Base-by-base conservation (phyloP, 2,113 vertebrate genomes). In the Coryphaenoides rupestris region DNA sequence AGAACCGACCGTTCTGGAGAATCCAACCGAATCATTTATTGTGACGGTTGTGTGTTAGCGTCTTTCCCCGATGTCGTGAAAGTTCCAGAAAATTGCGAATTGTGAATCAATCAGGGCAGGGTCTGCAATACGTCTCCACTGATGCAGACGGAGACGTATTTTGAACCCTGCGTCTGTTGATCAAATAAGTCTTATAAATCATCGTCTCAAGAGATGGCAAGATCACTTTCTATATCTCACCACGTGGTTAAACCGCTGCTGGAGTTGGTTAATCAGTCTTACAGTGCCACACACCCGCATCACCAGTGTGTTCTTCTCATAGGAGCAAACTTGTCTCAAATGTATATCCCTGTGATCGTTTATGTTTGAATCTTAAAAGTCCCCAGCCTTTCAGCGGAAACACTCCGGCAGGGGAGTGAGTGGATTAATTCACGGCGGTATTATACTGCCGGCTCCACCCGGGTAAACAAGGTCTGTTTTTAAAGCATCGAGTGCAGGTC, bases 361-460 rank as follows among this genome's bases (percentile, higher is more conserved):
- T 74, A 63, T 63, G 56, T 46, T 59, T 33, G 75, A 76, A 77
- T 74, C 53, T 63, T 59, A 72, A 40, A 12, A 40, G 33, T 65
- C 74, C 62, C 69, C 47, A 55, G 70, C 79, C 83, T 83, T 73
- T 70, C 85, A 87, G 79, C 63, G 62, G n/a, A 76, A 77, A 45
- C 62, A 60, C 68, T 75, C 58, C 72, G 53, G 58, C 75, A 86
- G 75, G 77, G 63, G 59, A 81, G 74, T 75, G 64, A 58, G 69
- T 85, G 74, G 72, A 68, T 85, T 78, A 33, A 76, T 75, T n/a
- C n/a, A n/a, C n/a, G n/a, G 73, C 82, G 85, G 74, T 81, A 77
- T 81, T 78, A 76, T 76, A 77, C 13, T 76, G 73, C 77, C 16
- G 66, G 79, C 63, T 66, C 62, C 71, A 65, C 58, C 53, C 10